Percentiles rank a stretch among this genome's conserved stretches.
Evolutionary conservation across 2,888 invertebrate species (phyloP).

Genomic region (Phymatocera aterrima): DNA sequence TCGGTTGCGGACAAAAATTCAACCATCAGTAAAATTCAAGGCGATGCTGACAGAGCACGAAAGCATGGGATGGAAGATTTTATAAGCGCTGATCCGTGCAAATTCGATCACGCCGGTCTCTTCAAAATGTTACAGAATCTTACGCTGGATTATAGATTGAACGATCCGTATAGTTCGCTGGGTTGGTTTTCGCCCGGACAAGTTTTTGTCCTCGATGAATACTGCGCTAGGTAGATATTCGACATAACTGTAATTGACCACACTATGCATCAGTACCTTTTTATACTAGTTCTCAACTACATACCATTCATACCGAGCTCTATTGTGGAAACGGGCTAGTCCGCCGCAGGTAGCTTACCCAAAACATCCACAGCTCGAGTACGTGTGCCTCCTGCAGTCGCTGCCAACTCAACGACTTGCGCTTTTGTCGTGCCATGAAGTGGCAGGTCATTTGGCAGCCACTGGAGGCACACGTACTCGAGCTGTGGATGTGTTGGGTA

Average conservation of each 20-base stretch:
- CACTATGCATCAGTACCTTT: background rate
- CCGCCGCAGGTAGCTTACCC: too few species aligned
- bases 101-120: conserved; percentile 95
- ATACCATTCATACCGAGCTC: too few species aligned
- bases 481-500: too few species aligned
- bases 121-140: conserved; percentile 95
- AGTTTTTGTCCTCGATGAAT: conserved; percentile 98
- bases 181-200: conserved; percentile 99
- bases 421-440: too few species aligned
- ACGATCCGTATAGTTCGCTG: conserved; percentile 98
- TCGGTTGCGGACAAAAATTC: conserved; percentile 90
- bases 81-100: conserved; percentile 99
- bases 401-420: too few species aligned
- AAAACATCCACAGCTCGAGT: too few species aligned
- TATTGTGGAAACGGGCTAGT: too few species aligned
- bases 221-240: conserved; percentile 85
- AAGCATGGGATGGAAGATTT: conserved; percentile 99
- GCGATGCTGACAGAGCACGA: conserved; percentile 95
- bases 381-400: too few species aligned
- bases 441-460: too few species aligned
- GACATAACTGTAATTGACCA: background rate
- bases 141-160: conserved; percentile 95
- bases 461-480: too few species aligned
- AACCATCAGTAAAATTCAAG: conserved; percentile 92
- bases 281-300: background rate